Base-by-base conservation (phyloP, 2,797 vertebrate genomes). In the Cynopterus sphinx region DNA sequence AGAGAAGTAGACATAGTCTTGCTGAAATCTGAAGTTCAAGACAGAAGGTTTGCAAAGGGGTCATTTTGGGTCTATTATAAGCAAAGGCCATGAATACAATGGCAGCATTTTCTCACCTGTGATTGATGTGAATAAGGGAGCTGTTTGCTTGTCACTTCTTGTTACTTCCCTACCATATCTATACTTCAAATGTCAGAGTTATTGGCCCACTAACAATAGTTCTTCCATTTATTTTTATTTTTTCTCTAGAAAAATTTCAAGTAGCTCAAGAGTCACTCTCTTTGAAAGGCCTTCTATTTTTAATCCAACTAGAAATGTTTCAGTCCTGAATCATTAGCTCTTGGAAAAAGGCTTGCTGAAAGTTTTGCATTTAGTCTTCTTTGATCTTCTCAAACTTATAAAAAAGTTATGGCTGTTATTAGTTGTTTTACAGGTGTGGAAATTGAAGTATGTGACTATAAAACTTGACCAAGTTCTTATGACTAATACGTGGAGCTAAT, bases 221-320 rank as follows among this genome's bases (percentile, higher is more conserved):
- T 97, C 28, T 81, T 87, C 79, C 22, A 82, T 90, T 93, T 83
- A 75, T 41, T 79, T 94, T 91, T 41, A 9, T 46, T 92, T 91
- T 73, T 89, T 3, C 26, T 61, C 36, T 87, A 90, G n/a, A 75
- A 36, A 94, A 73, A 90, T 92, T 92, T 88, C 41, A 97, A 24
- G 83, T 24, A 85, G 9, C 43, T 92, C 8, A 26, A 61, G 55
- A 94, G 10, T 71, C 12, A 33, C 28, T 87, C 79, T 93, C 12
- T 31, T 86, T 82, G 2, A 65, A 94, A 93, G 21, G 7, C 33
- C 51, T 95, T 90, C 73, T 94, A 55, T 17, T 85, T 79, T 95
- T 81, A 4, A 49, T 46, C 31, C 36, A 79, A 10, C 15, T 59
- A 94, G 24, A 88, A 17, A 9, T 87, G 67, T 86, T 77, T 91